A percentile compares a stretch with the other conserved stretches of the same genome.
phyloP scores from a whole-genome alignment of 2,797 vertebrate species.

The Acrossocheilus wenchowensis region DNA sequence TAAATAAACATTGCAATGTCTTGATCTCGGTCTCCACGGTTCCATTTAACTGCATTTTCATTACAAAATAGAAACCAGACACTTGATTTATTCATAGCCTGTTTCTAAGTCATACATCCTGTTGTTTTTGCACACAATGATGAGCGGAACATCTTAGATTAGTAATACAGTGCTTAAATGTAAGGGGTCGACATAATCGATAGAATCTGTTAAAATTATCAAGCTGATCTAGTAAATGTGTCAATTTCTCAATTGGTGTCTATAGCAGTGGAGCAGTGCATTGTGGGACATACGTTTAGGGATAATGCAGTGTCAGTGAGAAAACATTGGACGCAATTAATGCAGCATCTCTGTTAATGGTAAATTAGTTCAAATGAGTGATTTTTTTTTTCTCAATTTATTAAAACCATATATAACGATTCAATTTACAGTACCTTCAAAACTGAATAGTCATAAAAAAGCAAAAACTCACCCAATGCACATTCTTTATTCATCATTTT shows the following conservation, averaged over 20 bases:
- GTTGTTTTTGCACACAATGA: background rate
- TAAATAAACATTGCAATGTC: conserved; percentile 30
- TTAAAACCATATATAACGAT: no score
- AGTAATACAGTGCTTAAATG: background rate
- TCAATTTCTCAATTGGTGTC: conserved; percentile 7
- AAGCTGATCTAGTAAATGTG: background rate
- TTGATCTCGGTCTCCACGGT: background rate
- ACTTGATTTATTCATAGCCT: background rate
- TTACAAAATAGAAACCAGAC: background rate
- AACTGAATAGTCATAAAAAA: background rate
- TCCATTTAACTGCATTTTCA: background rate
- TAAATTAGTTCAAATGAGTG: background rate
- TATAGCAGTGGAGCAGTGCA: background rate
- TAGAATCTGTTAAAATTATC: background rate
- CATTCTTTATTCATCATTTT: background rate
- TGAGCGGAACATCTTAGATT: background rate
- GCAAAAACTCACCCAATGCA: no score
- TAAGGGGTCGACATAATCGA: background rate
- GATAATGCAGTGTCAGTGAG: background rate
- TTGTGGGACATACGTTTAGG: background rate
- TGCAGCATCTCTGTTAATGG: background rate
- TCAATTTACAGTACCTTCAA: background rate
- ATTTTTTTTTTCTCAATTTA: no score
- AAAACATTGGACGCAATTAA: background rate
- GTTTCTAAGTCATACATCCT: conserved; percentile 27